A percentile compares a stretch with the other conserved stretches of the same genome.
Conservation (phyloP, 2,113 vertebrate species). For the Nestor notabilis region DNA sequence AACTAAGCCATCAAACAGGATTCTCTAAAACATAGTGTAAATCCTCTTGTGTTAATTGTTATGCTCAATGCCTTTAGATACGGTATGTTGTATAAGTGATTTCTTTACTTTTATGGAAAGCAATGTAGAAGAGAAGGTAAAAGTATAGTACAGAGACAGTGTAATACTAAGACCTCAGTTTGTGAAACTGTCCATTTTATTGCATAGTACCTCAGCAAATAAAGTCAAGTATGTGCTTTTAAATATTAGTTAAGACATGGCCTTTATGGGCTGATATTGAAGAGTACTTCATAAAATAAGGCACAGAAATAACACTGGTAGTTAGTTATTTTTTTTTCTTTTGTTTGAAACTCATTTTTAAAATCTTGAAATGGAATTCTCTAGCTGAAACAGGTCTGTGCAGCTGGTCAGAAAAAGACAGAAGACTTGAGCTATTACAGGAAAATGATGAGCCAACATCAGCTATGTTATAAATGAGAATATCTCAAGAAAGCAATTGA, state of each 20-base stretch:
- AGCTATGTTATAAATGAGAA: not conserved
- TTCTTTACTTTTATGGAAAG: not conserved
- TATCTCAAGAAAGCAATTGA: not conserved
- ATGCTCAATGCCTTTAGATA: not conserved
- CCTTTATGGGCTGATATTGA: not conserved
- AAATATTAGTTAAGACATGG: not conserved
- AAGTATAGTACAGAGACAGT: not conserved
- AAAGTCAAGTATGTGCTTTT: not conserved
- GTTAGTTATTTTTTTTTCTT: not conserved
- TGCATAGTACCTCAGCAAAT: not conserved
- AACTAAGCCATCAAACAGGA: not conserved
- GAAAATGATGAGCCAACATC: not conserved
- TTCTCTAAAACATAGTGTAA: not conserved
- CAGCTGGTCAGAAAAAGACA: not conserved
- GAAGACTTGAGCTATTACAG: not conserved
- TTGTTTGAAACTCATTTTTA: not conserved
- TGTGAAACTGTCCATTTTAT: not conserved
- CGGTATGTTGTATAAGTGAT: not conserved
- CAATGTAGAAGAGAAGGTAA: not conserved
- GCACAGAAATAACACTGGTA: not conserved
- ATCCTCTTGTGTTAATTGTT: not conserved
- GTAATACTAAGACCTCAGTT: not conserved
- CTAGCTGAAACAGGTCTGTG: not conserved
- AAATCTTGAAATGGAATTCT: not conserved
- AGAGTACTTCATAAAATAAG: not conserved